phyloP scores from a whole-genome alignment of 2,888 invertebrate species.

The Sphaerolaimus hirsutus region DNA sequence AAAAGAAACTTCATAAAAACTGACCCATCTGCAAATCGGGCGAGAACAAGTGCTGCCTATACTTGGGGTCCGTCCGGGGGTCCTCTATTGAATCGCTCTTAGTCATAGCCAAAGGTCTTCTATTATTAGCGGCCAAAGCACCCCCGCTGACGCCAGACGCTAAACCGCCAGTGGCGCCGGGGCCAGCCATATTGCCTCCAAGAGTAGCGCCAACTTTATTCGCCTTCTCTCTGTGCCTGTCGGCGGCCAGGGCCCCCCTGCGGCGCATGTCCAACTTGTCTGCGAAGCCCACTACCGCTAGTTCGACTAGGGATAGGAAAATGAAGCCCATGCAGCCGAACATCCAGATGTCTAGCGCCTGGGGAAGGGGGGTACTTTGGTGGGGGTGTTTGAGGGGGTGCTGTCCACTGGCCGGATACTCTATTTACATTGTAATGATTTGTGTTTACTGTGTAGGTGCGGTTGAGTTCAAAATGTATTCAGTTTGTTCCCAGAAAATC shows the following conservation, averaged over 20 bases:
- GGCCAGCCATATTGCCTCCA: conserved; percentile 21
- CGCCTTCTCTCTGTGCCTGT: not conserved
- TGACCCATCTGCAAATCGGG: not conserved
- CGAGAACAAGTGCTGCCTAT: not conserved
- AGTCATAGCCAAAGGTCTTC: not conserved
- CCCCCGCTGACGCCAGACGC: conserved; percentile 7
- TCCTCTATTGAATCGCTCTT: not conserved
- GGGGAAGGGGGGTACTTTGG: too few relatives aligned
- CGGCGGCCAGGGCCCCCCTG: not conserved
- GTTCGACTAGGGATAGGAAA: conserved; percentile 19
- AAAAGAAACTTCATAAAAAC: too few relatives aligned
- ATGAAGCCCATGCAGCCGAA: conserved; percentile 24
- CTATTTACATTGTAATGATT: too few relatives aligned
- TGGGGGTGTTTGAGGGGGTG: too few relatives aligned
- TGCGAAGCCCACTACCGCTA: conserved; percentile 23
- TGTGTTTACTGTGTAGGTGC: not conserved
- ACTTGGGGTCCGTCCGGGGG: not conserved
- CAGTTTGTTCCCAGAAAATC: too few relatives aligned
- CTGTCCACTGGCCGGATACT: too few relatives aligned
- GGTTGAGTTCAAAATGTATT: too few relatives aligned
- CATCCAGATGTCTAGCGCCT: conserved; percentile 9
- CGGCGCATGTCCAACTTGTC: conserved; percentile 16
- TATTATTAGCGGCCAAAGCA: not conserved
- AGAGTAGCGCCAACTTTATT: too few relatives aligned
- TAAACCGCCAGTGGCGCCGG: conserved; percentile 22